phyloP scores from a whole-genome alignment of 64 coral and sea anemone genomes.

The Orbicella faveolata region DNA sequence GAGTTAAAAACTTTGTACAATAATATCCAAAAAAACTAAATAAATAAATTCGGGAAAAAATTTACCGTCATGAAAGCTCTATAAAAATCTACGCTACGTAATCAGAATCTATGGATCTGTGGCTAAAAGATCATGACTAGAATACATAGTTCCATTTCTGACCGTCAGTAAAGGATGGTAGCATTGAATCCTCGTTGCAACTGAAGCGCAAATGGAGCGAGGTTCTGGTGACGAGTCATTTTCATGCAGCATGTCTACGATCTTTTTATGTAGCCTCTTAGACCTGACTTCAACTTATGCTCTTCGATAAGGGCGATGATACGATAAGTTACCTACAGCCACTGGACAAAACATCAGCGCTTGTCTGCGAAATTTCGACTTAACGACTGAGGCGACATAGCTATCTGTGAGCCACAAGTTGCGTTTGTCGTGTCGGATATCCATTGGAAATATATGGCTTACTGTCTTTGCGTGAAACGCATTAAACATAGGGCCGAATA shows the following conservation, averaged over 20 bases:
- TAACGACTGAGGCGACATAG: not conserved
- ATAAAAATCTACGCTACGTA: no score
- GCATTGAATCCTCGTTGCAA: no score
- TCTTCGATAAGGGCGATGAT: not conserved
- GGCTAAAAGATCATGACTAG: no score
- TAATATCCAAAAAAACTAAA: no score
- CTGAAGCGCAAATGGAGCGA: no score
- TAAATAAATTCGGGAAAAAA: no score
- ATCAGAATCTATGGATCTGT: no score
- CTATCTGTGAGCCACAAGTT: constrained; percentile 1
- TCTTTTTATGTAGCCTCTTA: not conserved
- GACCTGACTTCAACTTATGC: not conserved
- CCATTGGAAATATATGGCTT: not conserved
- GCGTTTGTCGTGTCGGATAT: not conserved
- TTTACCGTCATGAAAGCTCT: no score
- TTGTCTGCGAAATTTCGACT: constrained; percentile 31
- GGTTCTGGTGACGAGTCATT: not conserved
- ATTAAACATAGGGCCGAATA: not conserved
- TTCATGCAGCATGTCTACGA: not conserved
- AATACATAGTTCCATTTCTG: no score
- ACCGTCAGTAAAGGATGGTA: no score
- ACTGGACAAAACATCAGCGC: constrained; percentile 8
- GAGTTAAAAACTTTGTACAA: no score
- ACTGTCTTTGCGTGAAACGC: not conserved
- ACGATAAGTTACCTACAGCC: not conserved